These are phyloP conservation scores for Gisinianus flammeolus DNA, from an alignment of 2,888 invertebrate species.

Conservation along the genomic window DNA sequence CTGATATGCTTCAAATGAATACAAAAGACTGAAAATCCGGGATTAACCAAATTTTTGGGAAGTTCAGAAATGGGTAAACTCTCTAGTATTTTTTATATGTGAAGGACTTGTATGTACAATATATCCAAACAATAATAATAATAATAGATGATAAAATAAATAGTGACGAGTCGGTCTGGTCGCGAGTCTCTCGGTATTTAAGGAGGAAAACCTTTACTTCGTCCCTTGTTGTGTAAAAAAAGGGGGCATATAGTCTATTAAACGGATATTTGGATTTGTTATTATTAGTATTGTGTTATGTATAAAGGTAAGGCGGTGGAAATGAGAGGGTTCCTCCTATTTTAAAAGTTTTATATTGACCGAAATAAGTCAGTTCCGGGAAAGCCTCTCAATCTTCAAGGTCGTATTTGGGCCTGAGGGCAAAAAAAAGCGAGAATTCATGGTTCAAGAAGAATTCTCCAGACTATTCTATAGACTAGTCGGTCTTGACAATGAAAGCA, in stretches of 20 bases:
- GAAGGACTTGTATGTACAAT: no score
- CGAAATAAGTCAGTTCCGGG: conserved; percentile 34
- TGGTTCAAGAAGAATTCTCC: conserved; percentile 20
- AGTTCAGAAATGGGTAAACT: no score
- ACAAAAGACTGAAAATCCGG: no score
- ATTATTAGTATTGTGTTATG: not conserved
- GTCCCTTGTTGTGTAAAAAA: not conserved
- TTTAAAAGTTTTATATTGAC: not conserved
- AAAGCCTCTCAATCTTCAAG: conserved; percentile 24
- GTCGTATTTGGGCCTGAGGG: conserved; percentile 24
- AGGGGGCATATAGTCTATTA: not conserved
- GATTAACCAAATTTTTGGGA: no score
- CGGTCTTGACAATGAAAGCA: conserved; percentile 11
- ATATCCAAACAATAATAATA: not conserved
- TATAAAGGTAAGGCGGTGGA: not conserved
- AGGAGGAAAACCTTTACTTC: not conserved
- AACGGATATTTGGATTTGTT: not conserved
- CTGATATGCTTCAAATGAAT: no score
- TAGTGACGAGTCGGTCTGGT: not conserved
- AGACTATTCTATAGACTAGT: not conserved
- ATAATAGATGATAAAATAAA: not conserved
- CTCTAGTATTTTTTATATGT: no score
- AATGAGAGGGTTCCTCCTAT: not conserved
- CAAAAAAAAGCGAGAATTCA: conserved; percentile 19
- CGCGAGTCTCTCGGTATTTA: not conserved